These are phyloP conservation scores for Pycnomerus fuliginosus DNA, from an alignment of 2,888 invertebrate genomes.

Conservation along the genomic window DNA sequence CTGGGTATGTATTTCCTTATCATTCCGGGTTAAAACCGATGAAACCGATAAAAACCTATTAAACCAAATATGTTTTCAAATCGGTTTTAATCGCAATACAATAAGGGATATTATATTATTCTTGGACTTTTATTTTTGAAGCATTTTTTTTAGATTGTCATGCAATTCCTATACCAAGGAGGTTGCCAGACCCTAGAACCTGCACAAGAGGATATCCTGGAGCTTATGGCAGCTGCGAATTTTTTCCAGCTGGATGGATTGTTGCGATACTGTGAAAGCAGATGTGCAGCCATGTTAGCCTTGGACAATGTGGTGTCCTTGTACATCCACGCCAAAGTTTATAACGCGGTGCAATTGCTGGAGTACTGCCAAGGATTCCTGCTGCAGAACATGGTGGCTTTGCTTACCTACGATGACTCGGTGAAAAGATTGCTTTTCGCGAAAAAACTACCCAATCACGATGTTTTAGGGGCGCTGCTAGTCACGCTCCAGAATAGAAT, in stretches of 20 bases:
- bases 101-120: slow-evolving; percentile 7
- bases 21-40: no score
- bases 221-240: slow-evolving; percentile 87
- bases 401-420: slow-evolving; percentile 86
- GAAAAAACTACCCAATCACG: slow-evolving; percentile 86
- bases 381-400: slow-evolving; percentile 91
- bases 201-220: slow-evolving; percentile 77
- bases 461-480: slow-evolving; percentile 80
- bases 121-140: no score
- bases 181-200: slow-evolving; percentile 78
- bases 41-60: no score
- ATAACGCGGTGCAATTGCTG: slow-evolving; percentile 80
- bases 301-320: slow-evolving; percentile 88
- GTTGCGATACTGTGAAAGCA: slow-evolving; percentile 80
- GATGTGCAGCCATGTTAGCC: slow-evolving; percentile 81
- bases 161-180: slow-evolving; percentile 91
- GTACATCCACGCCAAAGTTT: slow-evolving; percentile 92
- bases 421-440: slow-evolving; percentile 85
- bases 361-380: slow-evolving; percentile 91
- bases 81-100: no score
- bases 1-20: no score
- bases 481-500: slow-evolving; percentile 79
- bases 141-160: slow-evolving; percentile 76
- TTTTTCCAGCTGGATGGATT: slow-evolving; percentile 88
- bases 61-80: no score